Evolutionary conservation across 2,113 vertebrate species (phyloP).

Genomic region (Geococcyx californianus): DNA sequence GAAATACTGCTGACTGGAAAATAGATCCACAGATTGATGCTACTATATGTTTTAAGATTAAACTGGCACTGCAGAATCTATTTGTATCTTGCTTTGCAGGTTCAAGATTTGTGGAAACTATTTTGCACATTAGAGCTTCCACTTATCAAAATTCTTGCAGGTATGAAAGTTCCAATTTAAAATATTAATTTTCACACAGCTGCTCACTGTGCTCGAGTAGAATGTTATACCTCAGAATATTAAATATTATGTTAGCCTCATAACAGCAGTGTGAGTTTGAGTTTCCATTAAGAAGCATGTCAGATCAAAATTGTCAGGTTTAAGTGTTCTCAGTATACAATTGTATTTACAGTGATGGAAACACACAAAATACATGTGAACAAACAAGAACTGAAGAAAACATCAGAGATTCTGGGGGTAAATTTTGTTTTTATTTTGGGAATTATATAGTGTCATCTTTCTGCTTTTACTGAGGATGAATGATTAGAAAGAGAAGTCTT

Average conservation of each 20-base stretch:
- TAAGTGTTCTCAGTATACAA: not conserved
- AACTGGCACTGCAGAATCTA: not conserved
- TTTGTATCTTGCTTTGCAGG: conserved; percentile 65
- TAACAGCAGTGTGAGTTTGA: not conserved
- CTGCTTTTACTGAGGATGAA: not conserved
- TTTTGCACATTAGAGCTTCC: conserved; percentile 86
- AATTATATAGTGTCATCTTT: not conserved
- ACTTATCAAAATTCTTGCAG: conserved; percentile 90
- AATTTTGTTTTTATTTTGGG: not conserved
- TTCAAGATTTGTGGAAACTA: conserved; percentile 83
- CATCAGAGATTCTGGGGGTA: conserved; percentile 88
- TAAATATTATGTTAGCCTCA: not conserved
- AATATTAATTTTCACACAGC: not conserved
- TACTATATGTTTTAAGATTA: not conserved
- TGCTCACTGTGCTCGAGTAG: not conserved
- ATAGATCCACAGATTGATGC: not conserved
- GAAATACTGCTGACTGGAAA: not conserved
- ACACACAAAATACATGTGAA: conserved; percentile 83
- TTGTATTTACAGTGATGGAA: conserved; percentile 86
- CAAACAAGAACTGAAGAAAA: conserved; percentile 82
- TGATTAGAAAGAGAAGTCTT: not conserved
- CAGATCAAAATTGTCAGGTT: not conserved
- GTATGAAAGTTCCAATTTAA: conserved; percentile 67
- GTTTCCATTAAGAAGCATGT: not conserved
- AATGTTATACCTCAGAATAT: not conserved